Evolutionary conservation across 2,888 invertebrate genomes (phyloP).

Genomic region (Dusona sp.): DNA sequence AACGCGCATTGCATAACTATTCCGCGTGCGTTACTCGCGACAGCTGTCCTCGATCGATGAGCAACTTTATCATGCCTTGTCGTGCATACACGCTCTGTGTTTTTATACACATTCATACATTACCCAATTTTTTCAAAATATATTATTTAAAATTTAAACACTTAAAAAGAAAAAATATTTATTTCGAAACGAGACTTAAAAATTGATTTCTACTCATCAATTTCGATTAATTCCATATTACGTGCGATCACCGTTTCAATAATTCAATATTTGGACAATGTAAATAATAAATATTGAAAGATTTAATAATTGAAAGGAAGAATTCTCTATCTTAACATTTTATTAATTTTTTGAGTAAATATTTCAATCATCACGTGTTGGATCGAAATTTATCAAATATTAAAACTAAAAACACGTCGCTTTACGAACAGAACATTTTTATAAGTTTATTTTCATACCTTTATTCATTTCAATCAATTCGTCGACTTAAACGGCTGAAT

Average conservation of each 20-base stretch:
- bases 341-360: not conserved
- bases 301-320: not conserved
- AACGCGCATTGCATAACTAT: constrained; percentile 62
- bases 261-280: not conserved
- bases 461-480: not conserved
- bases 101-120: not conserved
- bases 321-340: not conserved
- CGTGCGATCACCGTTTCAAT: not conserved
- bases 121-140: not conserved
- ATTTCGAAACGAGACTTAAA: not conserved
- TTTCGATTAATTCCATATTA: not conserved
- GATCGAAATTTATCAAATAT: not conserved
- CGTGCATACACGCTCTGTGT: not conserved
- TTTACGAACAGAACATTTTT: not conserved
- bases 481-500: not conserved
- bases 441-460: not conserved
- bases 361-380: not conserved
- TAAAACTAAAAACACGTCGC: not conserved
- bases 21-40: constrained; percentile 55
- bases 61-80: not conserved
- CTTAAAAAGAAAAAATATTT: not conserved
- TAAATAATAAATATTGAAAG: not conserved
- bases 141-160: not conserved
- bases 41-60: constrained; percentile 66
- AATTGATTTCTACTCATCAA: not conserved